phyloP scores from a whole-genome alignment of 2,797 vertebrate genomes.

The Caiman crocodilus region DNA sequence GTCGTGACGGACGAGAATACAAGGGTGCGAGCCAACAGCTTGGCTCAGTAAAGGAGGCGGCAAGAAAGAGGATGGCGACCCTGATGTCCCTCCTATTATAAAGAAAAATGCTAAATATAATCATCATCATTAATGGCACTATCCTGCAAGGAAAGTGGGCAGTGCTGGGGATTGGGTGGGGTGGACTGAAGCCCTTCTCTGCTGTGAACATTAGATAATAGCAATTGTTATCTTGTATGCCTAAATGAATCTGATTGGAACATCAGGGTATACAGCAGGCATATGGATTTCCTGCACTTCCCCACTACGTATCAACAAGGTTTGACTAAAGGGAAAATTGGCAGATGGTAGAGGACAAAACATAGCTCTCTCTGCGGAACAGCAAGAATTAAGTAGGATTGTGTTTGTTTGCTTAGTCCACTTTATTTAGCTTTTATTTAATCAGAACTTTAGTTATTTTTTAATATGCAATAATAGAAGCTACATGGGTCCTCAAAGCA shows the following conservation, averaged over 20 bases:
- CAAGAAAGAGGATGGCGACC: too few species aligned
- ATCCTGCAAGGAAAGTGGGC: neutral
- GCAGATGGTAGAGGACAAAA: neutral
- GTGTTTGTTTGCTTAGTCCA: neutral
- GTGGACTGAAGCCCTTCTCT: neutral
- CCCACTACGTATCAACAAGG: accelerated
- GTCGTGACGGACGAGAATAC: too few species aligned
- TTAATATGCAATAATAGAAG: neutral
- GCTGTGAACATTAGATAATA: neutral
- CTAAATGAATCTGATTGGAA: neutral
- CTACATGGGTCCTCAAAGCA: neutral
- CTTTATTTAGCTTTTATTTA: neutral
- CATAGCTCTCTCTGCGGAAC: neutral
- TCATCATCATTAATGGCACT: neutral
- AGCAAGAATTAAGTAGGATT: neutral
- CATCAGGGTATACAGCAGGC: neutral
- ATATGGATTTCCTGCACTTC: neutral
- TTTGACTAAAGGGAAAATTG: neutral
- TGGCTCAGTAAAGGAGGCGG: too few species aligned
- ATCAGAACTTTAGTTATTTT: neutral
- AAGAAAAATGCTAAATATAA: neutral
- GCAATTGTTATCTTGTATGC: neutral
- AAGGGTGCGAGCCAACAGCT: too few species aligned
- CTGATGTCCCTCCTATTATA: neutral
- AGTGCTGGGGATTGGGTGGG: neutral